These are phyloP conservation scores for Acomys russatus DNA, from an alignment of 2,797 vertebrate genomes.

Conservation along the genomic window DNA sequence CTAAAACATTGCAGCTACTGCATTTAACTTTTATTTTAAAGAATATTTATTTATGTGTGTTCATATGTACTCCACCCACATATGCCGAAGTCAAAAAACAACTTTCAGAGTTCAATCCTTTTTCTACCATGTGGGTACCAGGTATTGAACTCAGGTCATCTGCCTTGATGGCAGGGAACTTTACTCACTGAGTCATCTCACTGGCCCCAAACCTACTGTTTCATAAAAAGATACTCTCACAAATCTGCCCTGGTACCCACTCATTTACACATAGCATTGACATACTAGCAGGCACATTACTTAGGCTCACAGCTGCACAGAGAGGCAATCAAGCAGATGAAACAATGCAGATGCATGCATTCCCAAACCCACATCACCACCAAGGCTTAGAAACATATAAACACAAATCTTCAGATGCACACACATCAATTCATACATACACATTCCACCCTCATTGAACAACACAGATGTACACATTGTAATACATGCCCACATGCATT, in stretches of 20 bases:
- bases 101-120: background rate
- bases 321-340: constrained; percentile 44
- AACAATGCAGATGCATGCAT: constrained; percentile 45
- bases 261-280: constrained; percentile 11
- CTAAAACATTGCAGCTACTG: constrained; percentile 29
- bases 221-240: constrained; percentile 39
- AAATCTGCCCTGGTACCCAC: constrained; percentile 29
- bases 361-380: constrained; percentile 10
- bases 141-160: background rate
- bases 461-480: constrained; percentile 46
- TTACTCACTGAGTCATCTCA: background rate
- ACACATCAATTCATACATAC: constrained; percentile 30
- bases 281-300: background rate
- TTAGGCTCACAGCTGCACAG: constrained; percentile 42
- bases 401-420: constrained; percentile 31
- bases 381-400: constrained; percentile 33
- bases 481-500: background rate
- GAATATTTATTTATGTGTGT: background rate
- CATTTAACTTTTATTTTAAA: background rate
- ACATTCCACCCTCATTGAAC: constrained; percentile 18
- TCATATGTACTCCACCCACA: background rate
- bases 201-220: background rate
- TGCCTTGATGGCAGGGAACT: background rate
- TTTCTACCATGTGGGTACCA: background rate
- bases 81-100: background rate